Evolutionary conservation across 2,888 invertebrate genomes (phyloP), one percentile per base, ranked within the genome.

Genomic region (Cryptus viduatorius): DNA sequence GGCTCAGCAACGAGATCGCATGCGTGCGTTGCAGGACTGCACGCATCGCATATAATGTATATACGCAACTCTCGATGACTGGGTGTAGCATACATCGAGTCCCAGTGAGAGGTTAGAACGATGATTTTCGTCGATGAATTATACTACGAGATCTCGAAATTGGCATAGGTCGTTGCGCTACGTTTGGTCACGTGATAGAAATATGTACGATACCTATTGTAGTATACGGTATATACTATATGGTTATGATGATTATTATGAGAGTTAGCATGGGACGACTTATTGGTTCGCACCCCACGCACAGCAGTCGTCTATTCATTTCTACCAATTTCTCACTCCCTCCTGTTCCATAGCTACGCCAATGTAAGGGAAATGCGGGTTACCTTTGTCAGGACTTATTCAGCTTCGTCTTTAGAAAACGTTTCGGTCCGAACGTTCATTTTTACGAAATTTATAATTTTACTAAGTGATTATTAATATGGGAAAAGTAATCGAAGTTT

Each of bases 151-250:
- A 80, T n/a, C 42, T 76, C 37, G 37, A 53, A 87, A 88, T 87
- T 83, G 85, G 76, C 73, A 87, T 85, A 87, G 73, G 82, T 87
- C 76, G 86, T 87, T 88, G 86, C 67, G 83, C 84, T 87, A 87
- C 84, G 86, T 86, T 86, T 85, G 87, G 79, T 78, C 86, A 87
- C 86, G 86, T 85, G 85, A 86, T 81, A 72, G 37, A 29, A 42
- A 65, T 83, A 50, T 65, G 46, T 67, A 24, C 19, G 19, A 67
- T 53, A 29, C 29, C 1, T 59, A 5, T 4, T 29, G n/a, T 14
- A 10, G 16, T n/a, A n/a, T 46, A 19, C 61, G 37, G 29, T 31
- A 64, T 48, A 37, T 29, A 37, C 19, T 10, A 10, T 59, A 29
- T 8, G 16, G 46, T 19, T 64, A n/a, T 8, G 50, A 65, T 48